Base-by-base conservation (phyloP, 1,140 invertebrate genomes). In the Phenacoccus solenopsis region DNA sequence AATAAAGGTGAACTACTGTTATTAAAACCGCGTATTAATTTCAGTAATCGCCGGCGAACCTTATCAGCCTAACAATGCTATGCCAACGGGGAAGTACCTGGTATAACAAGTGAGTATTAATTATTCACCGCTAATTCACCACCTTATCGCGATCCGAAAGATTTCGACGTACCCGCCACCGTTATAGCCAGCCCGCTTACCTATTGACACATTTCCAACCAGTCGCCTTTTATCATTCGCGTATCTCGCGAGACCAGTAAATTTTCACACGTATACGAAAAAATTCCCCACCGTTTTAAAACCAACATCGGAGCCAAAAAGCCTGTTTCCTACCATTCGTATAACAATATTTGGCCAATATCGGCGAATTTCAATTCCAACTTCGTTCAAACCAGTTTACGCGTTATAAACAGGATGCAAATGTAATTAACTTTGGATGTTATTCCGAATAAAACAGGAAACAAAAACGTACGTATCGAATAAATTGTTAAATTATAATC, bases 341-440 rank as follows among this genome's bases (percentile, higher is more conserved):
- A n/a, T 49, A 49, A 49, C 38, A 49, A 49, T 49, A 49, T 49
- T 49, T 49, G 38, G 38, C 38, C 38, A 49, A 49, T 49, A 49
- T 49, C 20, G 38, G 38, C 38, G 16, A 49, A 49, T 49, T 49
- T 49, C 20, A 16, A 49, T 49, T 5, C 38, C 38, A 49, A 16
- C 16, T n/a, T 32, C 13, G 38, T 16, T n/a, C 3, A 49, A 49
- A 49, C 38, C 16, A 16, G 38, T 49, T 49, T 49, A 9, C n/a
- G 20, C 38, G 16, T 49, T 49, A 49, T 49, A 49, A 49, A 49
- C 38, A 49, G 38, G 38, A 49, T 49, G 20, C 20, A 49, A 49
- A 49, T 16, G 38, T 49, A 49, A 49, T 49, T 49, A 49, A 49
- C 38, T 49, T 49, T 49, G 20, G 38, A 10, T 49, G 38, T 49